A percentile compares a stretch with the other conserved stretches of the same genome.
Conservation (phyloP, 2,888 invertebrate species). For the Acleris cristana region DNA sequence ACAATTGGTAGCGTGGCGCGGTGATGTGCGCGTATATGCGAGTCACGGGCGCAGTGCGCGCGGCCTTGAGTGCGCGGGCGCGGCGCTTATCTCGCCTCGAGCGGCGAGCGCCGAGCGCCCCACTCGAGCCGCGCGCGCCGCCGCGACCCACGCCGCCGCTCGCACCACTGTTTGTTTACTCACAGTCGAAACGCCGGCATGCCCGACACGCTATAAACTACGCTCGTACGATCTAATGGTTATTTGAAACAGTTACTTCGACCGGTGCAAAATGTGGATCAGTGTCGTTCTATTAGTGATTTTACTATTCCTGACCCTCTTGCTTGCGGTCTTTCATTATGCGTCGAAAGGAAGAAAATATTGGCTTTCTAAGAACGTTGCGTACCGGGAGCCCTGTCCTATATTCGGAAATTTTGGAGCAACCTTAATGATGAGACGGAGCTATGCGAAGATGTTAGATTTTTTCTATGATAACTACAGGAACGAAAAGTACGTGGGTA, state of each 20-base stretch:
- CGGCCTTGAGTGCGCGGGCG: constrained; percentile 62
- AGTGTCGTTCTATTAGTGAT: constrained; percentile 59
- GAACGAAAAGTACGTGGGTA: constrained; percentile 68
- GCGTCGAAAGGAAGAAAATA: constrained; percentile 71
- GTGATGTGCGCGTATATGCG: constrained; percentile 62
- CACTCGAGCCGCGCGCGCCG: constrained; percentile 65
- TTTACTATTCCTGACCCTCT: constrained; percentile 54
- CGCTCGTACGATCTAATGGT: neutral
- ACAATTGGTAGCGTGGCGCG: constrained; percentile 63
- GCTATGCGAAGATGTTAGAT: constrained; percentile 71
- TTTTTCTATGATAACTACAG: constrained; percentile 67
- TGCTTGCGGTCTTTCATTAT: constrained; percentile 69
- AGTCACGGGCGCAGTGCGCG: constrained; percentile 69
- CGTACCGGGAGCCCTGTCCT: constrained; percentile 76
- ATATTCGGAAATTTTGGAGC: constrained; percentile 80
- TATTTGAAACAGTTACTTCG: constrained; percentile 43
- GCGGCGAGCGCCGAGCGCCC: constrained; percentile 50
- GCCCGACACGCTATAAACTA: constrained; percentile 67
- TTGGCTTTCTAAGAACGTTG: constrained; percentile 70
- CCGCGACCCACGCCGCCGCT: constrained; percentile 48
- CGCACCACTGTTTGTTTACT: constrained; percentile 66
- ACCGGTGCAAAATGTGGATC: constrained; percentile 58
- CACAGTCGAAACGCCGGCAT: constrained; percentile 55
- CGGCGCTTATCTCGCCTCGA: constrained; percentile 68
- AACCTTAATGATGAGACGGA: constrained; percentile 67